Percentiles rank a stretch among this genome's conserved stretches.
Evolutionary conservation across 2,797 vertebrate species (phyloP).

Genomic region (Etheostoma nigrum): DNA sequence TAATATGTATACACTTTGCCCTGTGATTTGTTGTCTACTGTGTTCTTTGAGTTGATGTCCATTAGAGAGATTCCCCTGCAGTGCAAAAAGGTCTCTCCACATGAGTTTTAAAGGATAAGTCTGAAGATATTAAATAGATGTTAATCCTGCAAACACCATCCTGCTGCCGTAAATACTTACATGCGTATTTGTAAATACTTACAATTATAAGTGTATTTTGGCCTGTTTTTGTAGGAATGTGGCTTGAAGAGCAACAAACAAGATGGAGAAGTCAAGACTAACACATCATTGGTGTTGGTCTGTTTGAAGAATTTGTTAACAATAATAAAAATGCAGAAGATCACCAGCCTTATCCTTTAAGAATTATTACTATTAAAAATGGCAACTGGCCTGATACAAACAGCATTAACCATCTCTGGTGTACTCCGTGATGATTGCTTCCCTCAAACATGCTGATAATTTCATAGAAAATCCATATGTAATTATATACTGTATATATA

Average conservation of each 20-base stretch:
- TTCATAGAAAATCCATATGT: slow-evolving; percentile 60
- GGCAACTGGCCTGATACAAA: slow-evolving; percentile 31
- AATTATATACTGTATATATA: slow-evolving; percentile 63
- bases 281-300: slow-evolving; percentile 18
- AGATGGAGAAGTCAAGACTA: background rate
- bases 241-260: background rate
- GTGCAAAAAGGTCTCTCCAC: slow-evolving; percentile 28
- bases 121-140: slow-evolving; percentile 14
- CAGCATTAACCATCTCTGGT: slow-evolving; percentile 43
- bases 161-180: background rate
- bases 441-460: slow-evolving; percentile 69
- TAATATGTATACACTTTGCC: slow-evolving; percentile 68
- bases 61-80: slow-evolving; percentile 17
- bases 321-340: slow-evolving; percentile 15
- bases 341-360: slow-evolving; percentile 18
- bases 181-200: too few relatives aligned
- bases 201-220: background rate
- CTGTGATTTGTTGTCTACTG: slow-evolving; percentile 63
- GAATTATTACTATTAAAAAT: slow-evolving; percentile 28
- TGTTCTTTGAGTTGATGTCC: slow-evolving; percentile 30
- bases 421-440: slow-evolving; percentile 46
- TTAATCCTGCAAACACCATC: background rate
- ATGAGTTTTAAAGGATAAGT: slow-evolving; percentile 18
- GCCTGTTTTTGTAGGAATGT: background rate
- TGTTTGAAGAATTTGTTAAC: slow-evolving; percentile 27